A percentile compares a stretch with the other conserved stretches of the same genome.
Conservation (phyloP, 2,888 invertebrate species). For the Acronicta leporina region DNA sequence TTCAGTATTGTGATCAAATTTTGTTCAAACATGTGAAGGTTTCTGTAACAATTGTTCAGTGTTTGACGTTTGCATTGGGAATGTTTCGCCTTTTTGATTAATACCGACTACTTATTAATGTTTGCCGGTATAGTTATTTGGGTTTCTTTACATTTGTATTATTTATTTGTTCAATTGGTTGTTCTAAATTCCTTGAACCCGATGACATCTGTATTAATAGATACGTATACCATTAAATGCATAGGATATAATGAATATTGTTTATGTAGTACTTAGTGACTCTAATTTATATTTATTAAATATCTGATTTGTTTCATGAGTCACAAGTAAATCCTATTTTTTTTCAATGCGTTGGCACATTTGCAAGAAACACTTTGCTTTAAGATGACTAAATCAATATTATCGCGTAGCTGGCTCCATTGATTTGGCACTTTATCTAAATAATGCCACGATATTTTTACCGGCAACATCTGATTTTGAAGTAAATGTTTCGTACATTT, state of each 20-base stretch:
- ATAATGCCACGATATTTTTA: too few species aligned
- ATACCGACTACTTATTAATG: conserved; percentile 66
- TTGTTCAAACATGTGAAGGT: conserved; percentile 68
- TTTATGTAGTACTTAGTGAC: not conserved
- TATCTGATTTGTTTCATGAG: not conserved
- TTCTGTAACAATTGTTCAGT: conserved; percentile 65
- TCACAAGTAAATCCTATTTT: not conserved
- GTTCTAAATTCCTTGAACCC: conserved; percentile 57
- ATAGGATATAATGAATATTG: conserved; percentile 4
- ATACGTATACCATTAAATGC: conserved; percentile 9
- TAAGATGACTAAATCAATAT: not conserved
- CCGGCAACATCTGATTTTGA: too few species aligned
- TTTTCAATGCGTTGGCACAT: conserved; percentile 5
- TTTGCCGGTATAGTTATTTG: conserved; percentile 68
- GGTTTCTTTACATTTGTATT: conserved; percentile 64
- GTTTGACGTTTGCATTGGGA: conserved; percentile 76
- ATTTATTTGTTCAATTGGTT: conserved; percentile 76
- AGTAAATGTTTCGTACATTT: not conserved
- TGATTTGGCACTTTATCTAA: not conserved
- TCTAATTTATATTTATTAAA: not conserved
- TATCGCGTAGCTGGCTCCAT: not conserved
- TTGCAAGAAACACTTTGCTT: not conserved
- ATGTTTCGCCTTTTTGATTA: conserved; percentile 79
- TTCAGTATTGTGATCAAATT: conserved; percentile 74
- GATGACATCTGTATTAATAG: conserved; percentile 62